Conservation (phyloP, 2,888 invertebrate genomes). For the Tipula confusa region DNA sequence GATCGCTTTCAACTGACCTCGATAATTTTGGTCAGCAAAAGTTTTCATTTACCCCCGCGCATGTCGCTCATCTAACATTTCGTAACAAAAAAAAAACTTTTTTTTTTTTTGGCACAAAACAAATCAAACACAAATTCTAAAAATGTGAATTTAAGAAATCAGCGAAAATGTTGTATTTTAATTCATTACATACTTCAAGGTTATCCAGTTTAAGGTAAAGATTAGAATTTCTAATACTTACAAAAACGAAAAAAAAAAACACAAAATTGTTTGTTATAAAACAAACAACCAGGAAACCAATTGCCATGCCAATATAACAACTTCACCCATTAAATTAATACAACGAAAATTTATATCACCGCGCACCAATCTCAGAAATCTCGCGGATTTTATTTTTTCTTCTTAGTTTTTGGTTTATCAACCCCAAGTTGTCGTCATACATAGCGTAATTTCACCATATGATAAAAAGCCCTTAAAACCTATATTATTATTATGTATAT, state of each 20-base stretch:
- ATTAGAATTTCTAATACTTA: background rate
- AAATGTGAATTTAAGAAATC: background rate
- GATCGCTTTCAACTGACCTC: constrained; percentile 7
- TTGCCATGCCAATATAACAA: constrained; percentile 1
- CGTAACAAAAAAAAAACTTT: too few species aligned
- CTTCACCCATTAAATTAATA: background rate
- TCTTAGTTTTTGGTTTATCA: background rate
- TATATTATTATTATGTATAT: background rate
- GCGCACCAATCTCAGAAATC: background rate
- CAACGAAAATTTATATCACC: background rate
- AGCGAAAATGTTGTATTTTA: background rate
- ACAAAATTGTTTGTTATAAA: background rate
- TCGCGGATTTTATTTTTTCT: background rate
- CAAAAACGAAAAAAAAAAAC: too few species aligned
- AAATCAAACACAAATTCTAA: background rate
- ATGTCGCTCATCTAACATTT: background rate
- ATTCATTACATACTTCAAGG: background rate
- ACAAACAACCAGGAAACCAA: background rate
- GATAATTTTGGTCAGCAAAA: background rate
- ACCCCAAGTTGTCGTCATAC: background rate
- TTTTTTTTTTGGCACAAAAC: background rate
- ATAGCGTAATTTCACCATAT: background rate
- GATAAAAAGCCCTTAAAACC: background rate
- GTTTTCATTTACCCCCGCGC: background rate
- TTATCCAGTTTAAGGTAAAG: background rate